A percentile compares a stretch with the other conserved stretches of the same genome.
Conservation (phyloP, 2,888 invertebrate genomes). For the Penaeus monodon region DNA sequence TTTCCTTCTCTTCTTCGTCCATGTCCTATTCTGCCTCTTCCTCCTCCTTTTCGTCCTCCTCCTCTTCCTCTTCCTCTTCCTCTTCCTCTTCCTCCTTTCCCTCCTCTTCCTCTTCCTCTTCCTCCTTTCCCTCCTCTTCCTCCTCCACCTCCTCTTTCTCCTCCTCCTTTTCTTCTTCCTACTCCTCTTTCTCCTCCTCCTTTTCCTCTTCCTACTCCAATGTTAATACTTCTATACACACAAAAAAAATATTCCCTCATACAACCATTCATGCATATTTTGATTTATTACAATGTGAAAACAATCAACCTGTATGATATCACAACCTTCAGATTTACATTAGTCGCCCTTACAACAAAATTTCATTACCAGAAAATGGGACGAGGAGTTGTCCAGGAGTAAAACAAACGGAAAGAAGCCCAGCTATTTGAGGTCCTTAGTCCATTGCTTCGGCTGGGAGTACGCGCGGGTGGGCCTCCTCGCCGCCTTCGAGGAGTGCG, state of each 20-base stretch:
- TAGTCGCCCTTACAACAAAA: too few relatives aligned
- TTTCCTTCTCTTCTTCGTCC: too few relatives aligned
- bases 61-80: neutral
- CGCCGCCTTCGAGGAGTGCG: slow-evolving; percentile 64
- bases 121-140: neutral
- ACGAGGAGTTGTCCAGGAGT: slow-evolving; percentile 45
- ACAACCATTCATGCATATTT: too few relatives aligned
- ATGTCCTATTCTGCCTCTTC: neutral
- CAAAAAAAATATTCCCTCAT: neutral
- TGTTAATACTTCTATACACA: too few relatives aligned
- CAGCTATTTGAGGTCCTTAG: slow-evolving; percentile 46
- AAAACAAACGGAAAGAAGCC: slow-evolving; percentile 45
- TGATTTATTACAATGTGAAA: neutral
- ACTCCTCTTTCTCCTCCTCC: too few relatives aligned
- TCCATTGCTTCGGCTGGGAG: slow-evolving; percentile 59
- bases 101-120: neutral
- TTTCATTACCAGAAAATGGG: slow-evolving; percentile 41
- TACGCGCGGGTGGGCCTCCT: slow-evolving; percentile 47
- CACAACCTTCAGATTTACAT: neutral
- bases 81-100: neutral
- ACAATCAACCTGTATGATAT: neutral
- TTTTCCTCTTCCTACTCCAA: too few relatives aligned
- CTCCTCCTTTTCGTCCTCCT: too few relatives aligned
- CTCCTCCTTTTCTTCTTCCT: too few relatives aligned
- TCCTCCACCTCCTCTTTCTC: neutral